Base-by-base conservation (phyloP, 2,113 vertebrate genomes). In the Phalacrocorax aristotelis region DNA sequence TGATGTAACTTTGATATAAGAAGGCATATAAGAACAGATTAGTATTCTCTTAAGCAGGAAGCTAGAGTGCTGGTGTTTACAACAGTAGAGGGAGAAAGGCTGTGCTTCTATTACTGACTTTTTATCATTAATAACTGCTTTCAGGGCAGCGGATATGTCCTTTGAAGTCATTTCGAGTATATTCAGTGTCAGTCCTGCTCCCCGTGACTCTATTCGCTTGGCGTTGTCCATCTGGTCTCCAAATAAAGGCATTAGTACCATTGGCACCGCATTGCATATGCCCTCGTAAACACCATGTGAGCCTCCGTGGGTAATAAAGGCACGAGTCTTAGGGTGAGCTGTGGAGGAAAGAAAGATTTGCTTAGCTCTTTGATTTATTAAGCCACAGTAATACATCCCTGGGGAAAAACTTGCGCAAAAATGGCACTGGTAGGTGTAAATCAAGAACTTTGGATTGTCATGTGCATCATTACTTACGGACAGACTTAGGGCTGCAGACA, bases 301-400 rank as follows among this genome's bases (percentile, higher is more conserved):
- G 60, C 99, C 99, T 4, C 98, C 98, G 0, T 99, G 99, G 20
- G 99, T 99, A 93, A 99, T 99, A 48, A 99, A 99, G 46, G 99
- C 99, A 26, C 98, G 98, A 30, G 98, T 93, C 95, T 99, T 99
- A 2, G 98, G 98, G 88, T 99, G 99, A 89, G 98, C 99, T 99
- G 94, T 27, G 61, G 80, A 75, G 52, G 15, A 88, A 92, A 77
- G 52, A 57, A 34, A 71, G 55, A 42, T 3, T 54, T 34, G 13
- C 15, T 97, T 38, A 95, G 83, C 11, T 60, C 6, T 78, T 54
- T 71, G 34, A 40, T 38, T 38, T 29, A 2, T 40, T 75, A 48
- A 74, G 54, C 46, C 26, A 17, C 27, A 48, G 29, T 40, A 60
- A 36, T 11, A 7, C 7, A 5, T 6, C 44, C 30, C n/a, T 25